Conservation (phyloP, 2,113 vertebrate species). For the Geothlypis trichas region DNA sequence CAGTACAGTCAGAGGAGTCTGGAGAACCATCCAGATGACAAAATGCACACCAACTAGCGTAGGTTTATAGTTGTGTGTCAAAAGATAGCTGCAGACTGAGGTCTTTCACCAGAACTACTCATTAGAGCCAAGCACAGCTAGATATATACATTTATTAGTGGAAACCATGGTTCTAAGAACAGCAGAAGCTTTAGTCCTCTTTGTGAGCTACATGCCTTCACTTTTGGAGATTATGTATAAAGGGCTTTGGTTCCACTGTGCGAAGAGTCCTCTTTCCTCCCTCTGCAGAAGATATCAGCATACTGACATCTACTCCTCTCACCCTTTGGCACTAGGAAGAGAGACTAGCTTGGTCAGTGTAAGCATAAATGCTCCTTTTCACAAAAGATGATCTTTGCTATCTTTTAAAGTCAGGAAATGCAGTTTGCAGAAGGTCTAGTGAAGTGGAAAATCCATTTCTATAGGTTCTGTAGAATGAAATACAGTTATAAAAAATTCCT, state of each 20-base stretch:
- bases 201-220: neutral
- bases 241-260: neutral
- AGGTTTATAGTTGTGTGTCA: neutral
- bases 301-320: neutral
- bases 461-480: neutral
- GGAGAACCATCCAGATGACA: neutral
- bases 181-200: neutral
- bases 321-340: neutral
- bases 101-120: neutral
- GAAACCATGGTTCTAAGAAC: neutral
- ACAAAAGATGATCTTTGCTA: neutral
- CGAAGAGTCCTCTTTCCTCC: neutral
- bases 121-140: neutral
- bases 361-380: neutral
- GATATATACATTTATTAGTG: neutral
- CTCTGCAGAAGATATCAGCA: neutral
- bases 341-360: neutral
- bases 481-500: neutral
- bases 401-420: neutral
- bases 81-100: neutral
- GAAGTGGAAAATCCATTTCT: constrained; percentile 40
- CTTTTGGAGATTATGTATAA: neutral
- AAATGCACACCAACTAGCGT: neutral
- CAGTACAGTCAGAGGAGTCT: neutral
- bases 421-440: neutral